Evolutionary conservation across 2,888 invertebrate species (phyloP).

Genomic region (Syrphus vitripennis): DNA sequence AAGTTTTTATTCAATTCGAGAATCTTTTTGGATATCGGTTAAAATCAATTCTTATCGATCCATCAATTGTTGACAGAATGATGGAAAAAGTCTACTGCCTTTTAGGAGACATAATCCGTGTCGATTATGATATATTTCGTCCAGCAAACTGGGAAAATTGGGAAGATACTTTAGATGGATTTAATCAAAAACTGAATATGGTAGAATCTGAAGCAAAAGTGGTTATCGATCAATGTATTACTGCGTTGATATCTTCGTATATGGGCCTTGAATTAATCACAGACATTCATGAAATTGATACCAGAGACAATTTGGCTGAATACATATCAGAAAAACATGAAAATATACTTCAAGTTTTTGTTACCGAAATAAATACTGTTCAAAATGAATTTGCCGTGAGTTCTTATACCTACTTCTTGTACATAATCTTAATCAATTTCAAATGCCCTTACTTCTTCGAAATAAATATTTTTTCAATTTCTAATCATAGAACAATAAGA

Average conservation of each 20-base stretch:
- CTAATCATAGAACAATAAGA: conserved; percentile 73
- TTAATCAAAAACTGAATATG: conserved; percentile 87
- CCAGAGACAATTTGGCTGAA: conserved; percentile 87
- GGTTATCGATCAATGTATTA: conserved; percentile 94
- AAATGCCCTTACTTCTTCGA: no score
- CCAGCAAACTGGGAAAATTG: conserved; percentile 91
- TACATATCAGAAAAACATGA: conserved; percentile 92
- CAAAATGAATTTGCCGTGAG: conserved; percentile 88
- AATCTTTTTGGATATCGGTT: conserved; percentile 94
- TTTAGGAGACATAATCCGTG: conserved; percentile 87
- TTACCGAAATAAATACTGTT: conserved; percentile 89
- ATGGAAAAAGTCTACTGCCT: conserved; percentile 90
- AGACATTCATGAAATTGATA: conserved; percentile 90
- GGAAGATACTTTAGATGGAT: conserved; percentile 90
- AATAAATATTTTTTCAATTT: no score
- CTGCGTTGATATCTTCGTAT: conserved; percentile 89
- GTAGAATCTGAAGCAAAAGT: conserved; percentile 91
- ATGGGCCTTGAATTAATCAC: conserved; percentile 90
- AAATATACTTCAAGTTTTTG: conserved; percentile 91
- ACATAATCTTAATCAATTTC: no score
- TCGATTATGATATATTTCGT: conserved; percentile 92
- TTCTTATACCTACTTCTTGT: no score
- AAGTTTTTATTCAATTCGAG: conserved; percentile 92
- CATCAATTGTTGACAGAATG: conserved; percentile 92
- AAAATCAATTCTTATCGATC: conserved; percentile 93